Evolutionary conservation across 2,888 invertebrate species (phyloP), one percentile per base, ranked within the genome.

Genomic region (Machimus atricapillus): DNA sequence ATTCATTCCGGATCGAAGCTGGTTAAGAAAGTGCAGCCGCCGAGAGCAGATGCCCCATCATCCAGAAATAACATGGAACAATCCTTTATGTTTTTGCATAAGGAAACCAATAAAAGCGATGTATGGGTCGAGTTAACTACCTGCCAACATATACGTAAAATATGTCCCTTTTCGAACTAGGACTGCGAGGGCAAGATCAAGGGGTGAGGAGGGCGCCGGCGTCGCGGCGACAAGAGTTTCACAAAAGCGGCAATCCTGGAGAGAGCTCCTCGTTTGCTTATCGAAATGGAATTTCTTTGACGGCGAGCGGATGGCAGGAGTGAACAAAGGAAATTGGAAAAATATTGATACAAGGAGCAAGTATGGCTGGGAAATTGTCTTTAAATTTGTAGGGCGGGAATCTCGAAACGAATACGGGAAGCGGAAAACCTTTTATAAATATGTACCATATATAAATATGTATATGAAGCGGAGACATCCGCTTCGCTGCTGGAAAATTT

Each of bases 221-320:
- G 66, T n/a, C 7, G 27, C 66, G 27, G 23, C 27, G 19, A 23
- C 27, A 12, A 9, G 66, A 27, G 66, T 27, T 66, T 23, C 23
- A 27, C 27, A 66, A 66, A 66, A 66, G 12, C 66, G 76, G 37
- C 76, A 76, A 34, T 37, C 76, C 31, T 76, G 34, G 27, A 16
- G 27, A 16, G 34, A 76, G 34, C 76, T 34, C 34, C 34, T 76
- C 76, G 76, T 76, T 76, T 76, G 34, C 76, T 76, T 37, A 76
- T 76, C 76, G 76, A 76, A 76, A 76, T 76, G 76, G 76, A 76
- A 76, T 76, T 76, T 76, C 76, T 76, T 76, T 76, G 76, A 76
- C 5, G 76, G 37, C n/a, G 9, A 31, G 19, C 31, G 76, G 37
- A 76, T 76, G 37, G 37, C 31, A 76, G 37, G 37, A 76, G 76